Base-by-base conservation (phyloP, 1,140 invertebrate genomes). In the Caenorhabditis remanei region DNA sequence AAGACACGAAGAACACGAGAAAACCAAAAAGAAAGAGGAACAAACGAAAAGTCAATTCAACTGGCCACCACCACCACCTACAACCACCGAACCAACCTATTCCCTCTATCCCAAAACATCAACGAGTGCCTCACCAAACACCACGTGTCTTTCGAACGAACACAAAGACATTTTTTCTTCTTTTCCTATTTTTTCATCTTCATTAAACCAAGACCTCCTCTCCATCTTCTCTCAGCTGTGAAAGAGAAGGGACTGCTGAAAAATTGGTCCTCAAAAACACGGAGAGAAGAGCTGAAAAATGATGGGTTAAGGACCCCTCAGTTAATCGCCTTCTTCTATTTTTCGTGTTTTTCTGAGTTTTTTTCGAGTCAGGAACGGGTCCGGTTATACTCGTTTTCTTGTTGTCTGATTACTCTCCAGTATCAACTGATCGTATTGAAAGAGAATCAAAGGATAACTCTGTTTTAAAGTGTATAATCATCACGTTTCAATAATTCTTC, bases 251-350 rank as follows among this genome's bases (percentile, higher is more conserved):
- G 41, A 19, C n/a, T 24, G 8, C n/a, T 11, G 40, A 21, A 79
- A 79, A 79, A 79, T 50, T 24, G 71, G 40, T 50, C 14, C 9
- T 11, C 13, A 53, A 50, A 50, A 79, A 50, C 43, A 79, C n/a
- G 71, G n/a, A 79, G 21, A 43, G 41, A 43, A n/a, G n/a, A 50
- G 71, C 71, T 79, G 71, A 79, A 79, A 79, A 50, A 43, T 71
- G 65, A 71, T 71, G 65, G 40, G 65, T 71, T 71, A 46, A 71
- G 65, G 65, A 71, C 41, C 41, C 41, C 32, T 65, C 65, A 71
- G 65, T 71, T 63, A 63, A 63, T 63, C 61, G 56, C 8, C 61
- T 32, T 5, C 24, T 63, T 63, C 32, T 63, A 4, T 71, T 71
- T 46, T 19, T 46, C 41, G 14, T 4, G 40, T 71, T 8, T 43